Base-by-base conservation (phyloP, 2,888 invertebrate species). In the Listrodromus nycthemerus region DNA sequence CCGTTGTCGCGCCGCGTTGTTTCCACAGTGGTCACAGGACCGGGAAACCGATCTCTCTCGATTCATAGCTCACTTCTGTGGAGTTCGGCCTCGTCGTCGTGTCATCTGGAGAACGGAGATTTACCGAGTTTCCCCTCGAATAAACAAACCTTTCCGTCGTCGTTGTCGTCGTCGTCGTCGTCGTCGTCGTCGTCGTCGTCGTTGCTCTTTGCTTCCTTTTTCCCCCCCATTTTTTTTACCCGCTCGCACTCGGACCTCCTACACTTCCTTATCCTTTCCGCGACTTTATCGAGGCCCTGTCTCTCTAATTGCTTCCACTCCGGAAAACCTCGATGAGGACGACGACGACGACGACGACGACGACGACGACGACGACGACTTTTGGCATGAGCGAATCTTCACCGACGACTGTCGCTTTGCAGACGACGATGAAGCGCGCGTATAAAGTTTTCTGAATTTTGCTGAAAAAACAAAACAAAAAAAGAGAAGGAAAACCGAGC, bases 111-210 rank as follows among this genome's bases (percentile, higher is more conserved):
- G 74, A 84, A 81, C 80, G 63, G 52, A 80, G 77, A 69, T 84
- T 84, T 70, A 78, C 83, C 67, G 61, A 71, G 69, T 83, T 89
- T 88, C 87, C 86, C 83, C 82, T 85, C 85, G 85, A 87, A 86
- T 89, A 86, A 89, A 88, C 87, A 88, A 87, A 84, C 74, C 61
- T 86, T 88, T 88, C 85, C 76, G 83, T 67, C 83, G 71, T 80
- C 80, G 73, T 66, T n/a, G 70, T 65, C 30, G 52, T 52, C 41
- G 33, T 67, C 61, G 30, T 55, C 69, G 45, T 78, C 61, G 50
- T 74, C 45, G 70, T n/a, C n/a, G n/a, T n/a, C 30, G 52, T 52
- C 41, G 33, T 67, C 61, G 30, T 55, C 69, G 45, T 78, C 61
- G 50, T 74, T 50, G 70, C 41, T 80, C 30, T 66, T 50, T 79